These are phyloP conservation scores for Julus scandinavius DNA, from an alignment of 2,888 invertebrate species.

Conservation along the genomic window DNA sequence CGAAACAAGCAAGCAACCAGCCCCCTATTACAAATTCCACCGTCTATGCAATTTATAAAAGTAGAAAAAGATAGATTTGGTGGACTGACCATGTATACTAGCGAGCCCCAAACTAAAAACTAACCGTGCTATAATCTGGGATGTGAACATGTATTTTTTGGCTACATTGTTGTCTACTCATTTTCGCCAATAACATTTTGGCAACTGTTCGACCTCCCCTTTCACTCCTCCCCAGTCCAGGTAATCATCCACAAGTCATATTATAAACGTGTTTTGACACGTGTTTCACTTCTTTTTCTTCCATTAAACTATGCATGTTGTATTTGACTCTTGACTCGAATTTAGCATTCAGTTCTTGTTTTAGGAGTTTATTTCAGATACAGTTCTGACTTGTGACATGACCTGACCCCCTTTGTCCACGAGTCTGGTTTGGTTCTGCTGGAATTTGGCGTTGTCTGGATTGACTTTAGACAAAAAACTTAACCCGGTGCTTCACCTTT, in stretches of 20 bases:
- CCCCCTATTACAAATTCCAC: neutral
- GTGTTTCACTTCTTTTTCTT: neutral
- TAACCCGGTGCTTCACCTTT: neutral
- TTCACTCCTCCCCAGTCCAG: neutral
- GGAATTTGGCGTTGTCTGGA: neutral
- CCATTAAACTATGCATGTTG: neutral
- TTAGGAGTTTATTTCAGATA: neutral
- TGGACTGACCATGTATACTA: neutral
- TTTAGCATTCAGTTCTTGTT: neutral
- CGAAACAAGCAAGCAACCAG: neutral
- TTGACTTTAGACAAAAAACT: neutral
- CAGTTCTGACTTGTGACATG: neutral
- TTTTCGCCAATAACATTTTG: too few species aligned
- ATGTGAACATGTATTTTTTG: neutral
- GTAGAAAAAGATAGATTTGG: neutral
- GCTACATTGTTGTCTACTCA: neutral
- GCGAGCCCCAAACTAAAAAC: neutral
- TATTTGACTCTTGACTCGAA: neutral
- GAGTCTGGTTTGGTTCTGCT: neutral
- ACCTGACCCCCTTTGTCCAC: neutral
- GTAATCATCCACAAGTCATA: too few species aligned
- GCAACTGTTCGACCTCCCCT: neutral
- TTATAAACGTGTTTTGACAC: neutral
- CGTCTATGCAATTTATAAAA: neutral
- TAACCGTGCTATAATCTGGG: neutral